Evolutionary conservation across 2,888 invertebrate species (phyloP), one percentile per base, ranked within the genome.

Genomic region (Dorcus hopei): DNA sequence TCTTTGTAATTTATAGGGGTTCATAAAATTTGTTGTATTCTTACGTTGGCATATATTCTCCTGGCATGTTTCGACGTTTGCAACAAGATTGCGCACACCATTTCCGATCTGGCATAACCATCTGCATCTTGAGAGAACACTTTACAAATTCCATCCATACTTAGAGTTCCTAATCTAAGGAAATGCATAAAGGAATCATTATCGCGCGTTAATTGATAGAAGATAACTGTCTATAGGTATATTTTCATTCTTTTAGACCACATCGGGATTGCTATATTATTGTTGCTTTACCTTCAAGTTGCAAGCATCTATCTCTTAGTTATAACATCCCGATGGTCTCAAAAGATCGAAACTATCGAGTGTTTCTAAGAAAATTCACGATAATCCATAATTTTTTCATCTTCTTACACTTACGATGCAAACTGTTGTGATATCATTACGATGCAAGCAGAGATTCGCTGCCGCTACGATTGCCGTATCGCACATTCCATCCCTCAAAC

Each of bases 401-500:
- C 14, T 14, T 14, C 19, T 19, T 19, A 19, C 19, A 19, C 19
- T 45, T 52, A 87, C 87, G 87, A 82, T 2, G 86, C 84, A 79
- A 97, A 97, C 80, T 96, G 95, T 45, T 95, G 79, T 0, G 96
- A 91, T 0, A 93, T 89, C 63, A 88, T 90, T n/a, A 23, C 96
- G 95, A 80, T 94, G 93, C 1, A 96, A 81, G 68, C 91, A 89
- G 23, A 97, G 78, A 74, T 93, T 94, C 14, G 89, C 84, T 0
- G 95, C 96, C 3, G 91, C 95, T 3, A 97, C 93, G 54, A 97
- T 86, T 0, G 96, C 97, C 0, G 89, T 83, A 61, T 97, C 95
- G 71, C 95, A 94, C 61, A 88, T 85, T 0, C 93, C 95, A 65
- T 85, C 85, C 40, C 90, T 81, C 48, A 95, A 86, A 0, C 91